Base-by-base conservation (phyloP, 2,113 vertebrate species). In the Trogon surrucura region DNA sequence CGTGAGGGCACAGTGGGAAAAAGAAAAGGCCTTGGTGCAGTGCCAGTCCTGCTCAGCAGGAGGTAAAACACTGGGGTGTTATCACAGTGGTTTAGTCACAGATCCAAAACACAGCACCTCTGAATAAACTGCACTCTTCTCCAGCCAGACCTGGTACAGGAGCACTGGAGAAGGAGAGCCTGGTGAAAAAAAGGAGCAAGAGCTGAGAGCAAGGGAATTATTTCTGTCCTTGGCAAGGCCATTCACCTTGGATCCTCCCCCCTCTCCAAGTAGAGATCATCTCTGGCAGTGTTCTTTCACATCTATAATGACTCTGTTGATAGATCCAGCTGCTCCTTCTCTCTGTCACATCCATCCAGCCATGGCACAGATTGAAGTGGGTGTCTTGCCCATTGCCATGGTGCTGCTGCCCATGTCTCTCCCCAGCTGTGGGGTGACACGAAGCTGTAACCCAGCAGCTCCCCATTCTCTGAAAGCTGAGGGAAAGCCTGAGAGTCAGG, bases 361-460 rank as follows among this genome's bases (percentile, higher is more conserved):
- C 0, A 0, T 6, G 65, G 77, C 16, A 15, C n/a, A 14, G 48
- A 13, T 6, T 60, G 56, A 11, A 23, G 58, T 2, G 62, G n/a
- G 8, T 44, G 53, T 45, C 32, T 6, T 67, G 66, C 47, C 48
- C n/a, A 6, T 13, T 15, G 70, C 85, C 38, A 1, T 0, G 6
- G 22, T 27, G 56, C 71, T 89, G 73, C 85, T 74, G 51, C 50
- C 78, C 36, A 1, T 8, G 27, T 22, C 29, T 36, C 21, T 13
- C 27, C 36, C 53, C 2, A 1, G 16, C 53, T 51, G 15, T 29
- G 58, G 53, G 44, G 3, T 0, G 5, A 44, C 27, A 51, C 7
- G 51, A 30, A 66, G 47, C n/a, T 81, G 56, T 29, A 69, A 29
- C 7, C 38, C 64, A 73, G 78, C 58, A 89, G 65, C 56, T 79